phyloP scores from a whole-genome alignment of 2,113 vertebrate genomes.

The Bubo scandiacus region DNA sequence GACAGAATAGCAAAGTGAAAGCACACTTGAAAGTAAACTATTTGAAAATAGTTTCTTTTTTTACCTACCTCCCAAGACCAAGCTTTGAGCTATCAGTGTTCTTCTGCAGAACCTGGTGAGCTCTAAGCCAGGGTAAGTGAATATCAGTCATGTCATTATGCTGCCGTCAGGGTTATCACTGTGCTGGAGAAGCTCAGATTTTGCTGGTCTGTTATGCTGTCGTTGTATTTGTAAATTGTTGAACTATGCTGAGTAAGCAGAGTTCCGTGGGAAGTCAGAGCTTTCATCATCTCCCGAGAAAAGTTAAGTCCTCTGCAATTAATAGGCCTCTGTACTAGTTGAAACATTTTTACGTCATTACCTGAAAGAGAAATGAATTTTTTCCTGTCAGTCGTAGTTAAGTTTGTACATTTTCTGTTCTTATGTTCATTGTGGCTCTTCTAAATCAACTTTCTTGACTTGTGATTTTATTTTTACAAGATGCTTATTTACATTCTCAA shows the following conservation, averaged over 20 bases:
- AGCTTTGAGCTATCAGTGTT: neutral
- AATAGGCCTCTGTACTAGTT: neutral
- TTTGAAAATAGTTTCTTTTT: neutral
- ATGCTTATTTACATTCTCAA: conserved; percentile 32
- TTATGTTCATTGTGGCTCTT: neutral
- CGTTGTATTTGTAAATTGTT: neutral
- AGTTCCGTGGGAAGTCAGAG: neutral
- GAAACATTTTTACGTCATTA: neutral
- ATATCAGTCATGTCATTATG: neutral
- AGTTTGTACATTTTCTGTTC: neutral
- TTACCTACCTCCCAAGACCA: neutral
- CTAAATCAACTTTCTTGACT: neutral
- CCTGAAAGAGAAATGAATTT: neutral
- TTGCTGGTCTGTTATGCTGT: neutral
- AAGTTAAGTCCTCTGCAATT: neutral
- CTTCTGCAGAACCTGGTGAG: neutral
- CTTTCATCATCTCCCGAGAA: neutral
- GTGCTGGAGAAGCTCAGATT: neutral
- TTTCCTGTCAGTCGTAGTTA: neutral
- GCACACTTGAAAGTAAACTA: neutral
- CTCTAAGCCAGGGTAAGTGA: neutral
- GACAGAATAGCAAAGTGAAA: neutral
- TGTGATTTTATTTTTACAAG: conserved; percentile 8
- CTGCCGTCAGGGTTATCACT: neutral
- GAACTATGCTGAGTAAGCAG: neutral